A percentile compares a stretch with the other conserved stretches of the same genome.
Conservation (phyloP, 1,140 invertebrate species). For the Solen grandis region DNA sequence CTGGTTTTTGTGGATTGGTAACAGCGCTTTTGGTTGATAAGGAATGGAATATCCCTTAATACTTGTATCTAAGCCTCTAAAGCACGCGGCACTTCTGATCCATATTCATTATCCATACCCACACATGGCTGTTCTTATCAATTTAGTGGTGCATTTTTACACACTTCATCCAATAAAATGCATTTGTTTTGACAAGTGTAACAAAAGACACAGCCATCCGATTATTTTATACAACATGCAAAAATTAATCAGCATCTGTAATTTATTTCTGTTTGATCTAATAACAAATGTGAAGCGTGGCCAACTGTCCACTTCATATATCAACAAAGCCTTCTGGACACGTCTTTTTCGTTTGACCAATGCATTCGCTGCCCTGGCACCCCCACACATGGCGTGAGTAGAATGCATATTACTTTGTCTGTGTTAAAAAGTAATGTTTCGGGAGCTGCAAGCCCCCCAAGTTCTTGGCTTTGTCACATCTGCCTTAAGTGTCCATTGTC, state of each 20-base stretch:
- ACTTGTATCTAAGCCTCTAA: too few species aligned
- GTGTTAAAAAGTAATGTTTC: background rate
- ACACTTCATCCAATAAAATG: background rate
- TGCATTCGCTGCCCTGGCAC: conserved; percentile 9
- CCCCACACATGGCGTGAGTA: conserved; percentile 44
- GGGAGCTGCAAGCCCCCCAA: conserved; percentile 11
- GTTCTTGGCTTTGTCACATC: background rate
- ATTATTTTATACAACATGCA: background rate
- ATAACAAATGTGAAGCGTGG: conserved; percentile 39
- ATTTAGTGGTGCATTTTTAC: too few species aligned
- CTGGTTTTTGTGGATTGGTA: too few species aligned
- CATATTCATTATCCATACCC: too few species aligned
- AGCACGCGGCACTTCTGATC: too few species aligned
- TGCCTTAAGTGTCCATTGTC: conserved; percentile 49
- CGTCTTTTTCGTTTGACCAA: conserved; percentile 33
- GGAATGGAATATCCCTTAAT: too few species aligned
- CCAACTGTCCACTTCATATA: conserved; percentile 51
- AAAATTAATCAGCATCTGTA: conserved; percentile 43
- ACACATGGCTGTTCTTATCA: too few species aligned
- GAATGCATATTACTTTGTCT: conserved; percentile 37
- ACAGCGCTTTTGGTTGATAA: too few species aligned
- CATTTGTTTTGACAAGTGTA: conserved; percentile 48
- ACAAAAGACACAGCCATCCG: background rate
- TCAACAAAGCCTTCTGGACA: conserved; percentile 32
- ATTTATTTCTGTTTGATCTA: conserved; percentile 1